Evolutionary conservation across 2,113 vertebrate species (phyloP).

Genomic region (Catharus fuscescens): DNA sequence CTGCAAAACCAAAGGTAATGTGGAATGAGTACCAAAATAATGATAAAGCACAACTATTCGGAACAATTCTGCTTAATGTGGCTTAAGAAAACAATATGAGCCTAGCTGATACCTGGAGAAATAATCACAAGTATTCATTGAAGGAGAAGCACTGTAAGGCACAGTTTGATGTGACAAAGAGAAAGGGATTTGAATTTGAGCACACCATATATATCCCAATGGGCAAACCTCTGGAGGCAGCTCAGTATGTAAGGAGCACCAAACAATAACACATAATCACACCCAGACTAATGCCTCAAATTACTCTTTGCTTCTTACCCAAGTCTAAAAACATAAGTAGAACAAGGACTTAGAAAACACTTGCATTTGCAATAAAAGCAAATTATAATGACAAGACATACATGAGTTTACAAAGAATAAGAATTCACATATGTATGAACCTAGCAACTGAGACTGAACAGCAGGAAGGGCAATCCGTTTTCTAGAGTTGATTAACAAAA

Average conservation of each 20-base stretch:
- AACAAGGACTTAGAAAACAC: neutral
- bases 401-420: neutral
- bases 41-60: neutral
- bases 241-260: neutral
- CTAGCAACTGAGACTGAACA: neutral
- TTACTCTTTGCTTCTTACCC: neutral
- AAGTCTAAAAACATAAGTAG: neutral
- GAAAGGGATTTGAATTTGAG: neutral
- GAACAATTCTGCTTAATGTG: neutral
- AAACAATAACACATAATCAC: neutral
- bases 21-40: neutral
- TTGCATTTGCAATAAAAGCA: neutral
- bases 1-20: neutral
- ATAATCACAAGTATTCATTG: neutral
- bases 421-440: neutral
- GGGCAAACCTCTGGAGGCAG: neutral
- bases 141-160: neutral
- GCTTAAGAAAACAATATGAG: neutral
- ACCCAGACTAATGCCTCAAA: neutral
- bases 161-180: neutral
- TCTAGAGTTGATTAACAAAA: neutral
- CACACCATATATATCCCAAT: rapidly evolving
- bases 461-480: neutral
- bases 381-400: neutral
- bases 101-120: neutral